These are phyloP conservation scores for Goniozus legneri DNA, from an alignment of 1,140 invertebrate genomes.

Conservation along the genomic window DNA sequence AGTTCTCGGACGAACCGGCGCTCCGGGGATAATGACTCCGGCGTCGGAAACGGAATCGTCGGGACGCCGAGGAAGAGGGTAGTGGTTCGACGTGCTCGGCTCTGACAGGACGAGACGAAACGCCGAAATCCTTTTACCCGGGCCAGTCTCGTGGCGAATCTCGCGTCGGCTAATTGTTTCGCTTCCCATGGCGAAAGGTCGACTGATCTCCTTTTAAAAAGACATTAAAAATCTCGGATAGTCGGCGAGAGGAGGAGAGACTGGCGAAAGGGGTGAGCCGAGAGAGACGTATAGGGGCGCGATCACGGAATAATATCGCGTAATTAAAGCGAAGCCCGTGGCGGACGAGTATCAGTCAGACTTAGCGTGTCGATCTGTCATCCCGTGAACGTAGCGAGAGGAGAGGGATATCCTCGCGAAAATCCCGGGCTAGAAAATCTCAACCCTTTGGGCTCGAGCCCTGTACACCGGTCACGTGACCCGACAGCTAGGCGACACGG, in stretches of 20 bases:
- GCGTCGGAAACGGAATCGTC: too few relatives aligned
- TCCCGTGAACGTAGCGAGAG: too few relatives aligned
- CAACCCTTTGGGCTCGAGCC: constrained; percentile 53
- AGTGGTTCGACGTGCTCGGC: not conserved
- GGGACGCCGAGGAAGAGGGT: not conserved
- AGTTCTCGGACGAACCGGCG: too few relatives aligned
- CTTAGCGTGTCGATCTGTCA: constrained; percentile 53
- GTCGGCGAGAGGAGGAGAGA: constrained; percentile 12
- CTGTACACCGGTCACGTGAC: constrained; percentile 53
- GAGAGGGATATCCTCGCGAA: too few relatives aligned
- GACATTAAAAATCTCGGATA: constrained; percentile 36
- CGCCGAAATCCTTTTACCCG: not conserved
- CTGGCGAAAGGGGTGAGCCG: too few relatives aligned
- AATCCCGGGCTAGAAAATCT: constrained; percentile 44
- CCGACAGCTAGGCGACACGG: constrained; percentile 38
- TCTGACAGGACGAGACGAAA: not conserved
- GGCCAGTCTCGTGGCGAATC: not conserved
- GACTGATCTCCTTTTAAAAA: constrained; percentile 39
- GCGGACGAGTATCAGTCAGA: constrained; percentile 49
- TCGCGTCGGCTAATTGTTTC: constrained; percentile 2
- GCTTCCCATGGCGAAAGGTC: not conserved
- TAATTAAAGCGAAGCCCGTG: constrained; percentile 52
- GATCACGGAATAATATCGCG: constrained; percentile 51
- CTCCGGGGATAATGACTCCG: too few relatives aligned
- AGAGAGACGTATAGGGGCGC: constrained; percentile 41